These are phyloP conservation scores for Lordiphosa mommai DNA, from an alignment of 1,140 invertebrate species.

Conservation along the genomic window DNA sequence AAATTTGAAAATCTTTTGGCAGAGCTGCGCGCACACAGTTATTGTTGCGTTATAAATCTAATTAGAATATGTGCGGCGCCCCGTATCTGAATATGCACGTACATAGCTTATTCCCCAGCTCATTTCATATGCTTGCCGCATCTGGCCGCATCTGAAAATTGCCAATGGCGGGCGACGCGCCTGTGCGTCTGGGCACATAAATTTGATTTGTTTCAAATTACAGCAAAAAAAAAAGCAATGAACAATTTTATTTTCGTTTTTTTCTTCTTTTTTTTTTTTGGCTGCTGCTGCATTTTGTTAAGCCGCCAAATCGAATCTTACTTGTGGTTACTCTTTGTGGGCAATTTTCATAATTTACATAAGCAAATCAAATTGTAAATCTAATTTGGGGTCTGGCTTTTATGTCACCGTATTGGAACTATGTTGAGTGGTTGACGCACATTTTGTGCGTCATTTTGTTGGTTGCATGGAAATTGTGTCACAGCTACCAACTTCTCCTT, in stretches of 20 bases:
- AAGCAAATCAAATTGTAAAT: slow-evolving; percentile 74
- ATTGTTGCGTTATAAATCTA: slow-evolving; percentile 71
- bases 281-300: slow-evolving; percentile 42
- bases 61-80: slow-evolving; percentile 64
- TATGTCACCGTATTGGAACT: slow-evolving; percentile 51
- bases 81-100: slow-evolving; percentile 45
- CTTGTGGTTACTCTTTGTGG: slow-evolving; percentile 66
- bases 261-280: slow-evolving; percentile 13
- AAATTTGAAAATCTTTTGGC: slow-evolving; percentile 51
- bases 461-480: slow-evolving; percentile 51
- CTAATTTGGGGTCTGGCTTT: slow-evolving; percentile 39
- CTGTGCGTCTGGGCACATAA: slow-evolving; percentile 70
- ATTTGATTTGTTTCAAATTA: slow-evolving; percentile 78
- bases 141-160: slow-evolving; percentile 72
- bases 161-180: slow-evolving; percentile 56
- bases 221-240: slow-evolving; percentile 58
- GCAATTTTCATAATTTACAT: slow-evolving; percentile 75
- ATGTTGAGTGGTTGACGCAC: slow-evolving; percentile 68
- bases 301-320: slow-evolving; percentile 69
- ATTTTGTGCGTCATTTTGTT: slow-evolving; percentile 31
- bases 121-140: slow-evolving; percentile 74
- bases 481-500: slow-evolving; percentile 19
- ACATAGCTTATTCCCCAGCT: slow-evolving; percentile 35
- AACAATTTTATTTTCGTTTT: slow-evolving; percentile 46
- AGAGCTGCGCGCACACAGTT: slow-evolving; percentile 23